phyloP scores from a whole-genome alignment of 1,140 invertebrate species.

The Hycleus phaleratus region DNA sequence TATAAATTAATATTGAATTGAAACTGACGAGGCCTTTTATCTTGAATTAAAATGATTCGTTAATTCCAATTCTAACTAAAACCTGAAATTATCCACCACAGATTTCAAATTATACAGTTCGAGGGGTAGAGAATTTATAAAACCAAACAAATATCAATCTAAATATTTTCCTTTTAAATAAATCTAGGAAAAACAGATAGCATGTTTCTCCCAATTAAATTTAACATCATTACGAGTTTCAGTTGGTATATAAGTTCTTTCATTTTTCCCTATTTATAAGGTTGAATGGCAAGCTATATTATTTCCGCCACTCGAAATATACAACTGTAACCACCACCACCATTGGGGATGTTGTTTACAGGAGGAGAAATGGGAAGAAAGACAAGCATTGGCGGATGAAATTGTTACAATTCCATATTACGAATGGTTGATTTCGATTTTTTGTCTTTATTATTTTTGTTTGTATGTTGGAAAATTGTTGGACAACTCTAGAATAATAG shows the following conservation, averaged over 20 bases:
- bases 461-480: background rate
- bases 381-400: conserved; percentile 10
- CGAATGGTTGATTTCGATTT: background rate
- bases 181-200: too few species aligned
- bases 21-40: too few species aligned
- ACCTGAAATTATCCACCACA: too few species aligned
- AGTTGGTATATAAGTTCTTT: conserved; percentile 12
- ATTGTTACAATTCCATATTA: conserved; percentile 7
- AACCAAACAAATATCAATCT: too few species aligned
- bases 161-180: too few species aligned
- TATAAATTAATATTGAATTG: too few species aligned
- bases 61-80: too few species aligned
- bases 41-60: too few species aligned
- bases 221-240: conserved; percentile 27
- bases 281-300: conserved; percentile 19
- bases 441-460: background rate
- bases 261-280: conserved; percentile 23
- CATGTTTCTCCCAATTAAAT: conserved; percentile 24
- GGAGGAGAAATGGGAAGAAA: background rate
- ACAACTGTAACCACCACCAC: conserved; percentile 5
- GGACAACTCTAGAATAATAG: too few species aligned
- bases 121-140: too few species aligned
- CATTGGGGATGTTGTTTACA: background rate
- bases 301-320: conserved; percentile 26
- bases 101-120: too few species aligned